phyloP scores from a whole-genome alignment of 2,113 vertebrate genomes.

The Pseudopipra pipra region DNA sequence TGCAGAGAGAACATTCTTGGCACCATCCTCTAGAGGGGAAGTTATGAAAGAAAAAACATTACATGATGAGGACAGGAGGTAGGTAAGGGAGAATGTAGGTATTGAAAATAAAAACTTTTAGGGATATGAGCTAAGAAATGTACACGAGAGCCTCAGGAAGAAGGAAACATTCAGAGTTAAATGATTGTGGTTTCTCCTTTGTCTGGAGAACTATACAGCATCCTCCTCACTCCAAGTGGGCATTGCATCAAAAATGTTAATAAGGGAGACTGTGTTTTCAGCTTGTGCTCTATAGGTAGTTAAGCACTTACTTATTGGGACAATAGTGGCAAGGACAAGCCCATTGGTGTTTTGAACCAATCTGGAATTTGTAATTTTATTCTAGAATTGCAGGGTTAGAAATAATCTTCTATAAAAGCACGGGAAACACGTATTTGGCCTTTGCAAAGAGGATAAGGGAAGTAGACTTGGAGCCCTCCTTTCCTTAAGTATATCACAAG shows the following conservation, averaged over 20 bases:
- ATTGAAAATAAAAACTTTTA: constrained; percentile 22
- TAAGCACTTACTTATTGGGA: constrained; percentile 17
- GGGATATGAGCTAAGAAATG: constrained; percentile 10
- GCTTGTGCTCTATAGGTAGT: background rate
- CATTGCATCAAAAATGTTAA: constrained; percentile 41
- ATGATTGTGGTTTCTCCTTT: background rate
- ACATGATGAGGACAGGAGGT: background rate
- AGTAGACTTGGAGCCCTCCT: fast-evolving
- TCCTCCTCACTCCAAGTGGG: background rate
- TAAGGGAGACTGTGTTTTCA: background rate
- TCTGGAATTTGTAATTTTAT: background rate
- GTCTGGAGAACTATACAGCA: constrained; percentile 19
- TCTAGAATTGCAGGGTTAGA: background rate
- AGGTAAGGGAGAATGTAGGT: background rate
- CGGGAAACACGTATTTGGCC: background rate
- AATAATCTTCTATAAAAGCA: background rate
- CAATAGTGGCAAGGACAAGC: background rate
- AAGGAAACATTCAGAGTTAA: constrained; percentile 18
- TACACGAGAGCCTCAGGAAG: background rate
- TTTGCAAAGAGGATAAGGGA: background rate
- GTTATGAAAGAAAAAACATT: background rate
- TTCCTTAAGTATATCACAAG: background rate
- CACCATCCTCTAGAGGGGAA: background rate
- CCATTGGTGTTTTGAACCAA: background rate
- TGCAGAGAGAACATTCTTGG: background rate